These are phyloP conservation scores for Notocelia uddmanniana DNA, from an alignment of 2,888 invertebrate species.

Conservation along the genomic window DNA sequence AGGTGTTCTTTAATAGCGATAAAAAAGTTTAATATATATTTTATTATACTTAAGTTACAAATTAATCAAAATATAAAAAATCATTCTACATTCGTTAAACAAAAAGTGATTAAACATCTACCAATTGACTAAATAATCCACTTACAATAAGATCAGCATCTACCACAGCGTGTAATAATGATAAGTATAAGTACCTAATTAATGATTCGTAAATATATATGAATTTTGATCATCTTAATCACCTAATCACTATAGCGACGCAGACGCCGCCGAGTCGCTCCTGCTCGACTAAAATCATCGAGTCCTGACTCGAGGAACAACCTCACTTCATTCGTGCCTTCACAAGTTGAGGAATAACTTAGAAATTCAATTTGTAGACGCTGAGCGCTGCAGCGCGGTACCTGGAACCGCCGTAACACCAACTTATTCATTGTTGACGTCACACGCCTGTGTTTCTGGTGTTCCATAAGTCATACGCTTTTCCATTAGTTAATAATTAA, in stretches of 20 bases:
- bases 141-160: no score
- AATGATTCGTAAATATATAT: background rate
- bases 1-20: no score
- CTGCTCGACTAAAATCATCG: constrained; percentile 67
- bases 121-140: no score
- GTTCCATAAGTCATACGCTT: constrained; percentile 10
- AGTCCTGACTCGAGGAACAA: constrained; percentile 65
- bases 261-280: constrained; percentile 51
- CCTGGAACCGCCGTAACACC: constrained; percentile 55
- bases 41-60: no score
- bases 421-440: constrained; percentile 65
- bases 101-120: no score
- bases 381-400: constrained; percentile 62
- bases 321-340: constrained; percentile 76
- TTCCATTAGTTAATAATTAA: constrained; percentile 28
- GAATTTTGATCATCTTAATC: background rate
- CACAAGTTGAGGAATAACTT: constrained; percentile 78
- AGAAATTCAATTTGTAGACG: constrained; percentile 79
- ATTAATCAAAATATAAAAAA: no score
- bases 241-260: constrained; percentile 21
- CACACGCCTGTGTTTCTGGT: constrained; percentile 49
- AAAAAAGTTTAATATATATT: no score
- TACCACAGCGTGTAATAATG: no score
- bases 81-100: no score
- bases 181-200: no score